A percentile compares a stretch with the other conserved stretches of the same genome.
Conservation (phyloP, 1,140 invertebrate genomes). For the silkworm (Bombyx mori) region DNA sequence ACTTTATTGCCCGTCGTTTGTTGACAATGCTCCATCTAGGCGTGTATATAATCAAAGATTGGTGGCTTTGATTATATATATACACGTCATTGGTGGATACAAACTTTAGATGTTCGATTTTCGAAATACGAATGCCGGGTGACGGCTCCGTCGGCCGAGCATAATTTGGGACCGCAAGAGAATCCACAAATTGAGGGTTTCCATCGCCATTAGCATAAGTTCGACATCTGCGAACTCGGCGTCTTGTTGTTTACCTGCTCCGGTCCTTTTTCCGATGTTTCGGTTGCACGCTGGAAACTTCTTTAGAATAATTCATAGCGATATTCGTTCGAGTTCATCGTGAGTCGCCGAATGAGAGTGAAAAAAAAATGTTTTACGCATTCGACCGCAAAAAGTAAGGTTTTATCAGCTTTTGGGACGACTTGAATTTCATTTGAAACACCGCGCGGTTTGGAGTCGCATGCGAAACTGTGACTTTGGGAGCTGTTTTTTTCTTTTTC, state of each 20-base stretch:
- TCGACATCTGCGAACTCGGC: not conserved
- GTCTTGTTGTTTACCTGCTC: slow-evolving; percentile 10
- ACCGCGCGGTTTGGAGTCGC: slow-evolving; percentile 5
- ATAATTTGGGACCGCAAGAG: too few species aligned
- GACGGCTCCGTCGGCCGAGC: too few species aligned
- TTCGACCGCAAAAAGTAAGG: slow-evolving; percentile 13
- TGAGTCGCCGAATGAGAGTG: not conserved
- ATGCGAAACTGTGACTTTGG: not conserved
- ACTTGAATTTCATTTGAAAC: slow-evolving; percentile 19
- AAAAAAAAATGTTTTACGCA: slow-evolving; percentile 11
- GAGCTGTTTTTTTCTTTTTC: not conserved
- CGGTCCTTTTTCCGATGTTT: slow-evolving; percentile 7
- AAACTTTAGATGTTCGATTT: too few species aligned
- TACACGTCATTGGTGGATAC: slow-evolving; percentile 4
- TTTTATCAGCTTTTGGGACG: slow-evolving; percentile 16
- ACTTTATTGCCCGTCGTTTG: too few species aligned
- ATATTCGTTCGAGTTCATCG: slow-evolving; percentile 13
- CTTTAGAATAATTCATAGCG: slow-evolving; percentile 11
- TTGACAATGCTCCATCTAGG: too few species aligned
- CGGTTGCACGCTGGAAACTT: slow-evolving; percentile 9
- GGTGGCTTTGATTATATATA: too few species aligned
- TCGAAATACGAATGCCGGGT: too few species aligned
- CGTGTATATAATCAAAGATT: too few species aligned
- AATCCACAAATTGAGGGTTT: too few species aligned
- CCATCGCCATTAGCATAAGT: too few species aligned